Evolutionary conservation across 1,140 invertebrate genomes (phyloP), one percentile per base, ranked within the genome.

Genomic region (Aphaenogaster ashmeadi): DNA sequence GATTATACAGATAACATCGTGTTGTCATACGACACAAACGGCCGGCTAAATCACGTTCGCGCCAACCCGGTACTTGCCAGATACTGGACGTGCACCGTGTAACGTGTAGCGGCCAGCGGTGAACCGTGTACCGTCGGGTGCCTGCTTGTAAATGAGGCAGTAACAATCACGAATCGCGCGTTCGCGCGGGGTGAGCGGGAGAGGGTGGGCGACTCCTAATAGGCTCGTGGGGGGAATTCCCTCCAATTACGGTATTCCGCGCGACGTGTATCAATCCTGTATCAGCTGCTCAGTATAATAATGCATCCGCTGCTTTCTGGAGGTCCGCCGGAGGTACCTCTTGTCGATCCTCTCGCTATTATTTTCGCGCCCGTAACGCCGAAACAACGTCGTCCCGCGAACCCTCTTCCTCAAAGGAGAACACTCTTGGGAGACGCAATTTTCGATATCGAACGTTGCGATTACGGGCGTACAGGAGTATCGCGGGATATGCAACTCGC

Each of bases 141-240:
- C 87, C 88, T 27, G 27, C 27, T 93, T 93, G 93, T 91, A 92
- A 94, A 93, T 92, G 93, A 93, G 90, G 91, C 91, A 93, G 91
- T 93, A 93, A 93, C 91, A 92, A 93, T 93, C 89, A 74, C 71
- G 86, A 88, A 87, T 77, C 77, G 83, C 38, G 71, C 79, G 88
- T 77, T 86, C 62, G 50, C 50, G 69, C 60, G 60, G 50, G 44
- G 58, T 27, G 52, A 13, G 5, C 21, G 44, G 44, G 77, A 5
- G 36, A 7, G 44, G 74, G 36, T 8, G 54, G 50, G 27, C 27
- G 27, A 27, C 27, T 27, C 27, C 74, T 90, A 90, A 66, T 83
- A 90, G 69, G 52, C 75, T 86, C 58, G 71, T 64, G 33, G 71
- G 79, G 74, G 56, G 88, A 88, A 90, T 88, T 91, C 72, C 72